Evolutionary conservation across 2,888 invertebrate genomes (phyloP), one percentile per base, ranked within the genome.

Genomic region (Diachrysia chrysitis): DNA sequence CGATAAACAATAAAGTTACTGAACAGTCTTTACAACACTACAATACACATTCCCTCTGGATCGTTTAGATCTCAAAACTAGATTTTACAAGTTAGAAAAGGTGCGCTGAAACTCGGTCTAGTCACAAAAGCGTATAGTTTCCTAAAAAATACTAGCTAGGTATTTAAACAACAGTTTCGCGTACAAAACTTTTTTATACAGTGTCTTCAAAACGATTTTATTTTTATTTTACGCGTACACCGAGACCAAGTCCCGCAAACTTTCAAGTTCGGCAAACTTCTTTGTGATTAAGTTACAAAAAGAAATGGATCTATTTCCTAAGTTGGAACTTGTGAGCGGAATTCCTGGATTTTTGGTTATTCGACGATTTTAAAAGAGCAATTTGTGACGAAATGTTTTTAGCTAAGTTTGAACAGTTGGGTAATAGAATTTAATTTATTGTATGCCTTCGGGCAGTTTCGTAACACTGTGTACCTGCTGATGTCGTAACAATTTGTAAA

Each of bases 251-350:
- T 87, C 82, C 61, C 62, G 62, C 73, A 79, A 81, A 83, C 81
- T 86, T 86, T 85, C 79, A 79, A 85, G 85, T 83, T 85, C 73
- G 63, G 62, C 67, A 73, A 85, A 83, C 84, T 81, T 85, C 78
- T 82, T 81, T 81, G 86, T 83, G 87, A 87, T 87, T 84, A 86
- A 85, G 87, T 87, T 86, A 83, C 83, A 81, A 78, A 84, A 86
- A 82, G 86, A 83, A 85, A 85, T 86, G 84, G 83, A 86, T 87
- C 84, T 84, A 85, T 87, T 83, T 80, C 77, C 73, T 73, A 83
- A 83, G 79, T 83, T 78, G 74, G 61, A 69, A 73, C 73, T 81
- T 77, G 69, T 63, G 66, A 71, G 60, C 65, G 74, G 63, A 73
- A 71, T 76, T 74, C 62, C 72, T 73, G 68, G 76, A 66, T 82